Evolutionary conservation across 2,888 invertebrate species (phyloP).

Genomic region (Drosophila ezoana): DNA sequence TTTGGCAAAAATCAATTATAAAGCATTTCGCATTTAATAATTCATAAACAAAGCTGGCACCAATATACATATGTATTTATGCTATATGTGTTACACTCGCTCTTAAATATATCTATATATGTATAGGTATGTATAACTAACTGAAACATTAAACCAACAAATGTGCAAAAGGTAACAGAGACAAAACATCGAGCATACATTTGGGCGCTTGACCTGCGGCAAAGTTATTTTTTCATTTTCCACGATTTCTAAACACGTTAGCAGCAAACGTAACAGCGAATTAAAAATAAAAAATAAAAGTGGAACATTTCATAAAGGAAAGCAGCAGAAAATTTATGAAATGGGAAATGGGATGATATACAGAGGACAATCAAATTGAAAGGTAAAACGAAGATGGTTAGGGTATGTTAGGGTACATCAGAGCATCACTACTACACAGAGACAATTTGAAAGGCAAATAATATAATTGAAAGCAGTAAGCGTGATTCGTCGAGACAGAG

Average conservation of each 20-base stretch:
- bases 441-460: too few relatives aligned
- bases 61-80: conserved; percentile 16
- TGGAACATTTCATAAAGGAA: conserved; percentile 11
- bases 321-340: conserved; percentile 35
- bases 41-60: conserved; percentile 46
- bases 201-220: conserved; percentile 71
- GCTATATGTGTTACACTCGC: conserved; percentile 13
- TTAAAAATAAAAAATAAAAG: conserved; percentile 21
- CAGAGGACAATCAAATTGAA: conserved; percentile 25
- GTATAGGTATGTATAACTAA: conserved; percentile 19
- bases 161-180: conserved; percentile 41
- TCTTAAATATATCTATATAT: conserved; percentile 8
- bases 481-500: too few relatives aligned
- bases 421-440: neutral
- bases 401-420: conserved; percentile 4
- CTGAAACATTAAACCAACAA: conserved; percentile 45
- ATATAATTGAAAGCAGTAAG: too few relatives aligned
- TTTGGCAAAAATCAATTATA: conserved; percentile 62
- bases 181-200: conserved; percentile 50
- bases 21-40: conserved; percentile 58
- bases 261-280: conserved; percentile 27
- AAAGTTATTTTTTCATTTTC: conserved; percentile 84
- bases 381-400: conserved; percentile 11
- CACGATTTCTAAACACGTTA: conserved; percentile 79
- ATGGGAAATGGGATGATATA: conserved; percentile 34